Percentiles rank a stretch among this genome's conserved stretches.
Evolutionary conservation across 2,888 invertebrate species (phyloP).

Genomic region (Pediacus dermestoides): DNA sequence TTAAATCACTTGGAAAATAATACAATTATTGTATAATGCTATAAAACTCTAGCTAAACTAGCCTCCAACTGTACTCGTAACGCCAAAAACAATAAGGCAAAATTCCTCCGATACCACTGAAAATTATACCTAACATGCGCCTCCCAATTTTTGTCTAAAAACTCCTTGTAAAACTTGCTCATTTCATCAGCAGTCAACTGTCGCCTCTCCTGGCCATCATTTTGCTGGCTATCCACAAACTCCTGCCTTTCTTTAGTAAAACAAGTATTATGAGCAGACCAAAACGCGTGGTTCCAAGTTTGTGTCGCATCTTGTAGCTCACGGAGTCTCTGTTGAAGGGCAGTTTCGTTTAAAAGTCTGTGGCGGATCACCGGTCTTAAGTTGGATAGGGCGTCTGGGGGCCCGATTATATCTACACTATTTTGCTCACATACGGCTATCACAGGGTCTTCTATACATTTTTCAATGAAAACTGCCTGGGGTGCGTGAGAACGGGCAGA

Average conservation of each 20-base stretch:
- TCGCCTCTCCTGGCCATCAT: conserved; percentile 45
- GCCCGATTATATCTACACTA: conserved; percentile 66
- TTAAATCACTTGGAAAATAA: no score
- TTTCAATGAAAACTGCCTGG: conserved; percentile 32
- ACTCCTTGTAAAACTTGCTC: conserved; percentile 83
- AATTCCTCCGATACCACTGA: conserved; percentile 80
- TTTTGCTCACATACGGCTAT: conserved; percentile 41
- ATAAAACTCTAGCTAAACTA: no score
- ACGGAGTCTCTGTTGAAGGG: conserved; percentile 62
- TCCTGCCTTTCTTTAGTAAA: conserved; percentile 46
- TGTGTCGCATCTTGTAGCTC: conserved; percentile 66
- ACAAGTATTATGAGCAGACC: conserved; percentile 70
- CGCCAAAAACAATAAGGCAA: conserved; percentile 61
- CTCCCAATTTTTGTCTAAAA: conserved; percentile 78
- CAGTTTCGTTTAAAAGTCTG: conserved; percentile 62
- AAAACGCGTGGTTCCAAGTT: conserved; percentile 81
- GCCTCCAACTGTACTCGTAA: no score
- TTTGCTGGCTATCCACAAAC: conserved; percentile 41
- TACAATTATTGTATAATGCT: no score
- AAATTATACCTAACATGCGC: conserved; percentile 73
- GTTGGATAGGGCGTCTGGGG: conserved; percentile 78
- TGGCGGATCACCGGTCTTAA: conserved; percentile 68
- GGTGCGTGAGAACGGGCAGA: conserved; percentile 50
- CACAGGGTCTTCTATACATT: conserved; percentile 37
- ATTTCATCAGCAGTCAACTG: conserved; percentile 75